A percentile compares a stretch with the other conserved stretches of the same genome.
These are phyloP conservation scores for Diarsia dahlii DNA, from an alignment of 2,888 invertebrate genomes.

Conservation along the genomic window DNA sequence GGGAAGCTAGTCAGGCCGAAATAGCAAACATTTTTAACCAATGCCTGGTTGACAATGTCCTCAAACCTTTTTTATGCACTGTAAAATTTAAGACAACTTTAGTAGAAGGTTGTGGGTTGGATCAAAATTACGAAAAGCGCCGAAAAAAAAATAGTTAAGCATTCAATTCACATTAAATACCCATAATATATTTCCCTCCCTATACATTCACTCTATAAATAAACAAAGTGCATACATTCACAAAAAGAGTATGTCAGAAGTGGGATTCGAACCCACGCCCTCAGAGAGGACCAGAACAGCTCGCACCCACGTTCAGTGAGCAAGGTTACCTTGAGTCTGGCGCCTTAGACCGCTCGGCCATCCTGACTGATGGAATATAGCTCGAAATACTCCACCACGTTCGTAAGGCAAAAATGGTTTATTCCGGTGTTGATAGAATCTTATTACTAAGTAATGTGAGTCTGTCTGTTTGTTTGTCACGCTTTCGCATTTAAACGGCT, in stretches of 20 bases:
- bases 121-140: neutral
- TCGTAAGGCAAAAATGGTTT: no score
- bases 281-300: slow-evolving; percentile 92
- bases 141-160: neutral
- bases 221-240: neutral
- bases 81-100: neutral
- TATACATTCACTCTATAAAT: neutral
- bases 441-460: neutral
- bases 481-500: neutral
- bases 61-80: neutral
- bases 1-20: neutral
- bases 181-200: no score
- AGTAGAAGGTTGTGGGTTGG: neutral
- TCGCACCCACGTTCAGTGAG: slow-evolving; percentile 82
- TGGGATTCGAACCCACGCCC: slow-evolving; percentile 94
- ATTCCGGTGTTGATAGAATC: neutral
- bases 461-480: neutral
- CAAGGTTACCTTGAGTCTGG: slow-evolving; percentile 78
- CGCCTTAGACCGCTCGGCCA: no score
- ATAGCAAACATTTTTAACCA: neutral
- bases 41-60: neutral
- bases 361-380: slow-evolving; percentile 16
- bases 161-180: no score
- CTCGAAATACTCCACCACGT: neutral
- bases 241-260: slow-evolving; percentile 25